These are phyloP conservation scores for Halcyon smyrnensis DNA, from an alignment of 2,797 vertebrate species.

Conservation along the genomic window DNA sequence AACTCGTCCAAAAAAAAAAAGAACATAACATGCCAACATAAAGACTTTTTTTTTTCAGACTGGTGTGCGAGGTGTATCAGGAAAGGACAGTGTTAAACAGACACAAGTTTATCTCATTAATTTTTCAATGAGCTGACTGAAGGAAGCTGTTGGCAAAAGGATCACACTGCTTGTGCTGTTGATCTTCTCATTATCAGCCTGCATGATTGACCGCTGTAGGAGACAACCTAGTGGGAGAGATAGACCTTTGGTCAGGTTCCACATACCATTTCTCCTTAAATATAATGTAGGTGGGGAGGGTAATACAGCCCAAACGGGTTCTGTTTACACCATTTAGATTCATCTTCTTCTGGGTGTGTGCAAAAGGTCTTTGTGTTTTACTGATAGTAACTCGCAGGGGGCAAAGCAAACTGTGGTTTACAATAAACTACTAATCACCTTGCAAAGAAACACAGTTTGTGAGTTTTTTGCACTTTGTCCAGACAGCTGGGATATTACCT, in stretches of 20 bases:
- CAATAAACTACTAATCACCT: neutral
- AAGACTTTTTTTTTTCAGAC: neutral
- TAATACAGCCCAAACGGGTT: neutral
- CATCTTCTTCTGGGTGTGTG: neutral
- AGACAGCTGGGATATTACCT: neutral
- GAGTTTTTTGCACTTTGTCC: neutral
- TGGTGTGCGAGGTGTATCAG: no score
- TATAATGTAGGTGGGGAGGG: neutral
- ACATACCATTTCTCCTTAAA: neutral
- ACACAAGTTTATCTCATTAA: neutral
- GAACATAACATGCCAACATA: accelerated
- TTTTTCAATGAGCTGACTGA: neutral
- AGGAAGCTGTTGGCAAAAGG: neutral
- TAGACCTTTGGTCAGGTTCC: neutral
- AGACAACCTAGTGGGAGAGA: neutral
- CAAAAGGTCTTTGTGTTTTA: neutral
- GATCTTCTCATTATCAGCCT: neutral
- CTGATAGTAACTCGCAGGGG: neutral
- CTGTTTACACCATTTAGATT: neutral
- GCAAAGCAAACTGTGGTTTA: neutral
- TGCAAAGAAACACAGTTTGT: neutral
- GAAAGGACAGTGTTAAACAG: neutral
- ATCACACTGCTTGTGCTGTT: neutral
- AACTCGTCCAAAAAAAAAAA: neutral
- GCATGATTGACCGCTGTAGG: neutral